Evolutionary conservation across 1,140 invertebrate genomes (phyloP).

Genomic region (Drosophila ogumai): DNA sequence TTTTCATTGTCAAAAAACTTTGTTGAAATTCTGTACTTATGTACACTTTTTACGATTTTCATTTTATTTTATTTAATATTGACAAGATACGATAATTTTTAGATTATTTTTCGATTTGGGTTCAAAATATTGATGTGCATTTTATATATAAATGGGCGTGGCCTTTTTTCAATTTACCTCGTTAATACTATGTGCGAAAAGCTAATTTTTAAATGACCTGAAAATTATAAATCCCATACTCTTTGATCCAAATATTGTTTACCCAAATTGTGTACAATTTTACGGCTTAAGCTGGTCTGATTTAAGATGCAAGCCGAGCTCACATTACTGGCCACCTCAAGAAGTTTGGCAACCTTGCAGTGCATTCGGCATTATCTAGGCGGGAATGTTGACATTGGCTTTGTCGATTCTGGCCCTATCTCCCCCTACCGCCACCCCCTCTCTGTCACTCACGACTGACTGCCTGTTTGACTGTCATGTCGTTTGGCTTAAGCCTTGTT

Average conservation of each 20-base stretch:
- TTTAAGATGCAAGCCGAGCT: not conserved
- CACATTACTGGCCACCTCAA: not conserved
- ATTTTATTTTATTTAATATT: not conserved
- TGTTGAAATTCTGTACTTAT: too few species aligned
- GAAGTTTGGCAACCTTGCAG: constrained; percentile 45
- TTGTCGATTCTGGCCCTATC: constrained; percentile 32
- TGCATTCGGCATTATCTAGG: constrained; percentile 23
- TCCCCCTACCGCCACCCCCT: not conserved
- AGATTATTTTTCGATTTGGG: not conserved
- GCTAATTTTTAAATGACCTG: too few species aligned
- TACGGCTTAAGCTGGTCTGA: not conserved
- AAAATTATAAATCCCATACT: too few species aligned
- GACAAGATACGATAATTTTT: not conserved
- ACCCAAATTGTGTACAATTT: not conserved
- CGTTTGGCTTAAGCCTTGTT: constrained; percentile 63
- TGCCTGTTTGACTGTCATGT: constrained; percentile 39
- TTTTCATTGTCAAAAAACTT: too few species aligned
- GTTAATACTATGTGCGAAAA: too few species aligned
- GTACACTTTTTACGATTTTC: not conserved
- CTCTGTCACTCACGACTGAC: constrained; percentile 15
- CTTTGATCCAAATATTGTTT: constrained; percentile 2
- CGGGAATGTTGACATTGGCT: constrained; percentile 66
- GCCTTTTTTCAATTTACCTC: too few species aligned
- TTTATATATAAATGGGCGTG: too few species aligned
- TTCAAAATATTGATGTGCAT: too few species aligned